Evolutionary conservation across 1,140 invertebrate genomes (phyloP).

Genomic region (Pseudomyrmex sp.): DNA sequence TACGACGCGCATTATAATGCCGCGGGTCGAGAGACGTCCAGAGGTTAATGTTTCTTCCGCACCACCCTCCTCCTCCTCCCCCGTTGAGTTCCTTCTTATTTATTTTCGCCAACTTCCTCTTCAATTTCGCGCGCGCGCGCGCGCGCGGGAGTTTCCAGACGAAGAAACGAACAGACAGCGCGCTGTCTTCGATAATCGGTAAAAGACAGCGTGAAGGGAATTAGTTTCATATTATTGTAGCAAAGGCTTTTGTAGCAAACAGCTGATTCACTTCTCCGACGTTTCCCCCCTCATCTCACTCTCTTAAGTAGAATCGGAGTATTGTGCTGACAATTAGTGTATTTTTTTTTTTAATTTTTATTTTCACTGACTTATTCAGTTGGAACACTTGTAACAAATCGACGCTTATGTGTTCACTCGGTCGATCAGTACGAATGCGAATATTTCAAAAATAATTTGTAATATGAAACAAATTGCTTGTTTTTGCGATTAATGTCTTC

Average conservation of each 20-base stretch:
- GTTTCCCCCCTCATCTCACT: too few species aligned
- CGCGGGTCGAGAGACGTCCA: constrained; percentile 61
- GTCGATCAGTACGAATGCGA: too few species aligned
- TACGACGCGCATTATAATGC: constrained; percentile 76
- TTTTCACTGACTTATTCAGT: too few species aligned
- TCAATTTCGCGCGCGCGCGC: constrained; percentile 18
- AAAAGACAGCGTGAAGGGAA: background rate
- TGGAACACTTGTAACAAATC: too few species aligned
- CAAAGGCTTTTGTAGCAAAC: background rate
- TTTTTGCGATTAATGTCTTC: too few species aligned
- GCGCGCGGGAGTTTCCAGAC: background rate
- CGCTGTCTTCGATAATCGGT: background rate
- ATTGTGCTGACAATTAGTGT: too few species aligned
- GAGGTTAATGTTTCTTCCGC: constrained; percentile 67
- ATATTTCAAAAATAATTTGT: too few species aligned
- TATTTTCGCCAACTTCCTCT: constrained; percentile 52
- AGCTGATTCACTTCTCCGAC: background rate
- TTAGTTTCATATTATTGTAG: background rate
- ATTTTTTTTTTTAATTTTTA: too few species aligned
- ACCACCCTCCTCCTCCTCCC: constrained; percentile 33
- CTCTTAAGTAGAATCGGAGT: too few species aligned
- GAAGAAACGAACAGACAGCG: background rate
- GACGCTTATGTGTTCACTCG: too few species aligned
- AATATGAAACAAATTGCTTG: too few species aligned
- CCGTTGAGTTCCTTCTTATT: constrained; percentile 21